phyloP scores from a whole-genome alignment of 2,113 vertebrate species.

The Spermophilus dauricus region DNA sequence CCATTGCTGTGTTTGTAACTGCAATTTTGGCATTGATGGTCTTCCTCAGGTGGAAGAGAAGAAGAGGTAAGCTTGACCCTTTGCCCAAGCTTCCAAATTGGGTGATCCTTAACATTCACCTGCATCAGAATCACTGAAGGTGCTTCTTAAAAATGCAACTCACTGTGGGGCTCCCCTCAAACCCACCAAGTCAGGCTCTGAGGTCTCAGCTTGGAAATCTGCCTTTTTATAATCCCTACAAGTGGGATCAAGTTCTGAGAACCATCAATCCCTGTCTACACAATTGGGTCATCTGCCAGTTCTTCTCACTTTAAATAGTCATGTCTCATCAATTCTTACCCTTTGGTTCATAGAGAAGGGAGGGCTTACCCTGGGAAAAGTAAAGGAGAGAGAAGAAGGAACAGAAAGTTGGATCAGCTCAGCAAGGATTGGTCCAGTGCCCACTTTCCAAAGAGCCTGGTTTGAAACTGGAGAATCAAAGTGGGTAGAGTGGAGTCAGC shows the following conservation, averaged over 20 bases:
- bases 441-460: not conserved
- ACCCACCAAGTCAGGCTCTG: not conserved
- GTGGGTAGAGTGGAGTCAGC: not conserved
- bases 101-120: not conserved
- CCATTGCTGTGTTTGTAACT: not conserved
- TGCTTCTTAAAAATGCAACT: not conserved
- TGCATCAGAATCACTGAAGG: not conserved
- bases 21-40: not conserved
- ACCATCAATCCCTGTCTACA: not conserved
- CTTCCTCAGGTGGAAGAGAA: slow-evolving; percentile 49
- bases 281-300: not conserved
- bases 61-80: slow-evolving; percentile 41
- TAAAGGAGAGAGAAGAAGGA: not conserved
- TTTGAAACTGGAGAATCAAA: not conserved
- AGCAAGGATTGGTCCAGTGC: not conserved
- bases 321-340: not conserved
- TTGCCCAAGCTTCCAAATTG: not conserved
- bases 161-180: not conserved
- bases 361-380: not conserved
- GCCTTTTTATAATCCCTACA: not conserved
- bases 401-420: not conserved
- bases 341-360: not conserved
- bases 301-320: not conserved
- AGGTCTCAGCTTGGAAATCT: not conserved
- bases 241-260: not conserved